phyloP scores from a whole-genome alignment of 2,888 invertebrate species.

The Xiphydria camelus region DNA sequence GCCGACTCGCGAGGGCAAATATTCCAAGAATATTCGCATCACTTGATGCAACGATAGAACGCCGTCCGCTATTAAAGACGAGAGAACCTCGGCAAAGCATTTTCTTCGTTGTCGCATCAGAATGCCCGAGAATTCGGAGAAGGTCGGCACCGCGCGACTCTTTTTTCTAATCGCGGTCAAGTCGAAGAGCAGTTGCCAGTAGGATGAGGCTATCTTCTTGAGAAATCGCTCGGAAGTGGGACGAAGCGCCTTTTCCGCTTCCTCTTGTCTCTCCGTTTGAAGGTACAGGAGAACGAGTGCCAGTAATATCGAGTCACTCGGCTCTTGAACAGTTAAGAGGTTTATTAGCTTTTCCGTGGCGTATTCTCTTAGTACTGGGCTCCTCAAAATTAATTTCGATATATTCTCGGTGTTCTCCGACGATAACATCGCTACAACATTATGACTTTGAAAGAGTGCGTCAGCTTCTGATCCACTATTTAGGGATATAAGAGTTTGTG shows the following conservation, averaged over 20 bases:
- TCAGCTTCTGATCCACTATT: constrained; percentile 57
- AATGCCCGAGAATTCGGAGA: constrained; percentile 62
- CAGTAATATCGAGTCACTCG: constrained; percentile 49
- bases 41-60: constrained; percentile 57
- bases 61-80: constrained; percentile 57
- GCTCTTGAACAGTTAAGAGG: constrained; percentile 51
- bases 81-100: constrained; percentile 59
- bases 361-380: constrained; percentile 61
- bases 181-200: constrained; percentile 62
- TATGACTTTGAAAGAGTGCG: constrained; percentile 55
- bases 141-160: constrained; percentile 52
- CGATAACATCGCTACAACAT: constrained; percentile 48
- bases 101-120: constrained; percentile 60
- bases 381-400: constrained; percentile 60
- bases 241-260: constrained; percentile 58
- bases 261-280: constrained; percentile 60
- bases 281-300: constrained; percentile 61
- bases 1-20: constrained; percentile 69
- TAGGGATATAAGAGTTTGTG: constrained; percentile 53
- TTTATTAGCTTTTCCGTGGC: constrained; percentile 62
- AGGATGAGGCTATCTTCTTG: constrained; percentile 53
- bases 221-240: constrained; percentile 56
- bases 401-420: constrained; percentile 53
- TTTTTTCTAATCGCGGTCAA: constrained; percentile 53
- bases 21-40: constrained; percentile 66